These are phyloP conservation scores for Lamprotornis superbus DNA, from an alignment of 2,113 vertebrate species.

Conservation along the genomic window DNA sequence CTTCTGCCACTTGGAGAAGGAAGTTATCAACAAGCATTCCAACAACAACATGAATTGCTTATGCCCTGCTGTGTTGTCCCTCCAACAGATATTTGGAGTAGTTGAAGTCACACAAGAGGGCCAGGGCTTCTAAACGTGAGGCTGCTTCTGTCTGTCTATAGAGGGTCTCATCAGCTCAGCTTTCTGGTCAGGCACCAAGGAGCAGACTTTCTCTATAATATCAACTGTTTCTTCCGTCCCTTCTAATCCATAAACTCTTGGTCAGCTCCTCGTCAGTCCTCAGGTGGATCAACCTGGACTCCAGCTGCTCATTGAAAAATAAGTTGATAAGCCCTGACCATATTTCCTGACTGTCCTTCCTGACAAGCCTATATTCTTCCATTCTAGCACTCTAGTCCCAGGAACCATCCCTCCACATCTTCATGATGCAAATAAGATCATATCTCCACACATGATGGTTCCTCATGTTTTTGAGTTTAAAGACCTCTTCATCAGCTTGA, in stretches of 20 bases:
- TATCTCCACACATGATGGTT: background rate
- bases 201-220: background rate
- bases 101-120: background rate
- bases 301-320: background rate
- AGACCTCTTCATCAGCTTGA: background rate
- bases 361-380: background rate
- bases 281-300: background rate
- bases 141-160: background rate
- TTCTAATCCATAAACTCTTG: background rate
- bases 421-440: background rate
- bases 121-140: background rate
- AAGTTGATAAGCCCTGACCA: background rate
- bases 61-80: background rate
- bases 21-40: background rate
- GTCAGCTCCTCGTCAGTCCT: background rate
- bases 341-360: background rate
- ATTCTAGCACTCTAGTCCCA: background rate
- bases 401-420: background rate
- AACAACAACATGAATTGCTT: background rate
- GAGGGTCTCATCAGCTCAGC: background rate
- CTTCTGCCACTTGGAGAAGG: background rate
- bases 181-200: background rate
- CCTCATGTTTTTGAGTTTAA: background rate
- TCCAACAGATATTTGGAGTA: background rate
- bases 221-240: background rate